Conservation (phyloP, 2,113 vertebrate species). For the Phalacrocorax brasilianus region DNA sequence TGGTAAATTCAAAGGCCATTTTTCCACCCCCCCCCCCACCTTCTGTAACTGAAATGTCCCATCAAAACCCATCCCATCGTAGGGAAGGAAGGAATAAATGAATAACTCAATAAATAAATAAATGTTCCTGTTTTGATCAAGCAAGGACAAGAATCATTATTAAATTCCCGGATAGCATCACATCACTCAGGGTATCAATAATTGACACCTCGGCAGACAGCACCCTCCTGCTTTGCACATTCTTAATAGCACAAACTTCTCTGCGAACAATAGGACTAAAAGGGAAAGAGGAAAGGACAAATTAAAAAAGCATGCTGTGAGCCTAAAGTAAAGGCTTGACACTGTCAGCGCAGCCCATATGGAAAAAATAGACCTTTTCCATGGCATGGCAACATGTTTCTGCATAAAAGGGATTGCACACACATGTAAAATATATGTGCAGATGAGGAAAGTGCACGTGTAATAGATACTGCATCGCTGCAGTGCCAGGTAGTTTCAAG, state of each 20-base stretch:
- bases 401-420: neutral
- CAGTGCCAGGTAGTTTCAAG: neutral
- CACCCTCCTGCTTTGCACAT: neutral
- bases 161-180: neutral
- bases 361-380: slow-evolving; percentile 37
- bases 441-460: neutral
- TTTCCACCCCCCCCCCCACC: too few species aligned
- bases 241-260: neutral
- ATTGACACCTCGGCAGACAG: neutral
- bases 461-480: neutral
- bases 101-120: neutral
- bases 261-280: neutral
- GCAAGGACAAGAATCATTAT: neutral
- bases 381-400: neutral
- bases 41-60: neutral
- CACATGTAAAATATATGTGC: neutral
- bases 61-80: neutral
- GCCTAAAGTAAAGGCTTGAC: neutral
- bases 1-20: neutral
- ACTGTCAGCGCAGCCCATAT: neutral
- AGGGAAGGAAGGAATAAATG: neutral
- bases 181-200: neutral
- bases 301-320: slow-evolving; percentile 36
- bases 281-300: slow-evolving; percentile 19
- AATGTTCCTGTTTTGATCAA: neutral